A percentile compares a stretch with the other conserved stretches of the same genome.
These are phyloP conservation scores for Rhynchotus rufescens DNA, from an alignment of 2,797 vertebrate species.

Conservation along the genomic window DNA sequence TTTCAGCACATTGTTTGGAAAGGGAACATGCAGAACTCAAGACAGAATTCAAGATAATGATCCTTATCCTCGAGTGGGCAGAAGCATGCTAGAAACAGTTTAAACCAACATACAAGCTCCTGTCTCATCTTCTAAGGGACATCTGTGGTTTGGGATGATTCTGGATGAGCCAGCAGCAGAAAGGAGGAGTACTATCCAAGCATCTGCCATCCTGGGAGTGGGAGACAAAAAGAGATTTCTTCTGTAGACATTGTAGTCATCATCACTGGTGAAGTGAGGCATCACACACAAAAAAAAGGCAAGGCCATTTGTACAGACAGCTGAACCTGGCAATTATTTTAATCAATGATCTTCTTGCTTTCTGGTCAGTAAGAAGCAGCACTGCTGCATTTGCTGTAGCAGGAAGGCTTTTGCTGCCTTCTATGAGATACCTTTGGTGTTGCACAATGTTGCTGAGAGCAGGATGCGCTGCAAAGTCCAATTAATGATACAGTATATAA, in stretches of 20 bases:
- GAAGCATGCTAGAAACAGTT: not conserved
- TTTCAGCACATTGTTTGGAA: not conserved
- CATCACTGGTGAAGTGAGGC: not conserved
- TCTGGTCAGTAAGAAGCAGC: not conserved
- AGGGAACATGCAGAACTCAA: not conserved
- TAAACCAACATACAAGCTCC: not conserved
- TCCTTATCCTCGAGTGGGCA: not conserved
- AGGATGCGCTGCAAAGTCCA: fast-evolving
- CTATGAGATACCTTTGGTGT: not conserved
- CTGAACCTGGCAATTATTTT: not conserved
- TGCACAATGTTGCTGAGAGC: not conserved
- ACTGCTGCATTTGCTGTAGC: not conserved
- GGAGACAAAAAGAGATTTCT: not conserved
- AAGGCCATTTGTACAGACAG: not conserved
- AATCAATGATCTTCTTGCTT: not conserved
- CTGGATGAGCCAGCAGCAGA: not conserved
- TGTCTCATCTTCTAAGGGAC: not conserved
- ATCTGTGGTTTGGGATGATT: not conserved
- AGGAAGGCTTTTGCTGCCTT: not conserved
- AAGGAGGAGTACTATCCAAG: not conserved
- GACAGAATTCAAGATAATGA: not conserved
- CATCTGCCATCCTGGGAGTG: not conserved
- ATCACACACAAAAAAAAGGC: not conserved
- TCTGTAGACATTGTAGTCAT: not conserved
- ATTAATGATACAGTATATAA: not conserved